phyloP scores from a whole-genome alignment of 2,797 vertebrate species.

The Cheracebus regulus region DNA sequence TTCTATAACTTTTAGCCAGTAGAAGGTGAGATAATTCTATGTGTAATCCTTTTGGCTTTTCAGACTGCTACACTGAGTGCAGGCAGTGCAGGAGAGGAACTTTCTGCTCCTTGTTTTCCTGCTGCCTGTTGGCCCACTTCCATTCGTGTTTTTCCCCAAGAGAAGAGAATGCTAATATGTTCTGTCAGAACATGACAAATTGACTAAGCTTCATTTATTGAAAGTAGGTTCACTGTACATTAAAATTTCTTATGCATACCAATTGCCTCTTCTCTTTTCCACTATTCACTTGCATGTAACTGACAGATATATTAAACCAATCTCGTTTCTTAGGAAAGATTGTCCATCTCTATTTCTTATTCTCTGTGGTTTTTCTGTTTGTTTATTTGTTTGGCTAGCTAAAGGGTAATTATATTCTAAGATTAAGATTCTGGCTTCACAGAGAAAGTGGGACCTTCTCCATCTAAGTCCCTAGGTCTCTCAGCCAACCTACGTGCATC shows the following conservation, averaged over 20 bases:
- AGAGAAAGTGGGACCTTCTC: neutral
- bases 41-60: neutral
- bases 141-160: neutral
- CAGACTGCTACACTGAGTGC: neutral
- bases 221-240: neutral
- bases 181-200: neutral
- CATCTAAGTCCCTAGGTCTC: neutral
- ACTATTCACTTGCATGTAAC: neutral
- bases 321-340: neutral
- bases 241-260: neutral
- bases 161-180: neutral
- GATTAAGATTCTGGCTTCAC: neutral
- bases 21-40: neutral
- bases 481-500: neutral
- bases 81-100: neutral
- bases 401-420: neutral
- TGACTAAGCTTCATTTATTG: neutral
- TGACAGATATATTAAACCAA: neutral
- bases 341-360: neutral
- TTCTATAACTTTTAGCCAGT: neutral
- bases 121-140: neutral
- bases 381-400: neutral
- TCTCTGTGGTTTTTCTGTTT: neutral
- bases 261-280: neutral
- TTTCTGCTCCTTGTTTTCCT: neutral